Evolutionary conservation across 2,888 invertebrate genomes (phyloP), one percentile per base, ranked within the genome.

Genomic region (Sphinx pinastri): DNA sequence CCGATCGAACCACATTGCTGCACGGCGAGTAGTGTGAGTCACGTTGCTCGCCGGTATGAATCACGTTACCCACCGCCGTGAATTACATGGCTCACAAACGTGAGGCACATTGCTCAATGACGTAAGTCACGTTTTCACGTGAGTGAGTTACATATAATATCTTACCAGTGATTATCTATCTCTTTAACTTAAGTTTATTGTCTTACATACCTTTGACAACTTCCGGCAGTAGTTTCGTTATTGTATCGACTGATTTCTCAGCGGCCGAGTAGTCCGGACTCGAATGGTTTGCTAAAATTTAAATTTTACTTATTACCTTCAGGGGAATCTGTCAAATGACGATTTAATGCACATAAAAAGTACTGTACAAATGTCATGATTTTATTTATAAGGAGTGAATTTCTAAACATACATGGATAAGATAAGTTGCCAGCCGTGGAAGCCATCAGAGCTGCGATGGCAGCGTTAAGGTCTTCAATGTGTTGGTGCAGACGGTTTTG

Each of bases 381-480:
- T 38, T 38, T 38, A 38, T 2, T 4, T 6, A 6, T 38, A 38
- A 38, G 6, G 38, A 6, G 6, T 38, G 6, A 38, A 38, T 4
- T 2, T 38, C 38, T 38, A 38, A 38, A 4, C 2, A 38, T 38
- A 38, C 38, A 38, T 38, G 38, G 38, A 38, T 38, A 38, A 6
- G n/a, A n/a, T 38, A 16, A 8, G 14, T 55, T 31, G 59, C 68
- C 58, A 19, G 57, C 25, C 0, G 84, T 83, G 14, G 88, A 83
- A 0, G 79, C 77, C 0, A 89, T 74, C 2, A 90, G 78, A 0
- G 84, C 77, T 0, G 88, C 89, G 3, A 88, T 73, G 2, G 91
- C 88, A 0, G 88, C 90, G 72, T 91, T 90, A 8, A 90, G 79
- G 38, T 80, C 82, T 0, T 86, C 86, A 47, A 91, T 55, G 47